These are phyloP conservation scores for Tenthredo notha DNA, from an alignment of 2,888 invertebrate species.

Conservation along the genomic window DNA sequence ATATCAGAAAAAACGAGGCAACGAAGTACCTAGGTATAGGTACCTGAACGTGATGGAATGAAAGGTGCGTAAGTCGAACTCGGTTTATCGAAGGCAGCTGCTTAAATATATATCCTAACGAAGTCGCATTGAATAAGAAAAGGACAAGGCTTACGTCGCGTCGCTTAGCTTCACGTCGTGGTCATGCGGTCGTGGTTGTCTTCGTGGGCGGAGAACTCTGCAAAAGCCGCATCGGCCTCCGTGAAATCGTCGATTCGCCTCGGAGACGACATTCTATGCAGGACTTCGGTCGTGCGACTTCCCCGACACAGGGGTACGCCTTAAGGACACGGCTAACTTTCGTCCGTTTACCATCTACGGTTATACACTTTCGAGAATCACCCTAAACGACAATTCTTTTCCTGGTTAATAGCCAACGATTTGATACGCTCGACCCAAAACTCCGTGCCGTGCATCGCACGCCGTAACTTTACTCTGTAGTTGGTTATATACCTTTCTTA, in stretches of 20 bases:
- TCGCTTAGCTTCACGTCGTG: not conserved
- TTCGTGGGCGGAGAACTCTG: slow-evolving; percentile 76
- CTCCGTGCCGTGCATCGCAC: slow-evolving; percentile 56
- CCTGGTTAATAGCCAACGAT: slow-evolving; percentile 60
- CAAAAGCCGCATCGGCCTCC: slow-evolving; percentile 77
- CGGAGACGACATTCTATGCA: slow-evolving; percentile 73
- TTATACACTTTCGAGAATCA: slow-evolving; percentile 40
- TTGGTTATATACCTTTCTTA: not conserved
- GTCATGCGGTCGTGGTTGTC: slow-evolving; percentile 52
- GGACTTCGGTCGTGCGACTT: slow-evolving; percentile 70
- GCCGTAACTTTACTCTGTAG: slow-evolving; percentile 23
- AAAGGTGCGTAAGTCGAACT: slow-evolving; percentile 1
- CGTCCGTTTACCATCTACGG: slow-evolving; percentile 59
- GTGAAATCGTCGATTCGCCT: slow-evolving; percentile 77
- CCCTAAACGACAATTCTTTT: slow-evolving; percentile 50
- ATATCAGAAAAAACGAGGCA: not conserved
- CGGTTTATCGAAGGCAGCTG: slow-evolving; percentile 61
- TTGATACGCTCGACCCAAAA: slow-evolving; percentile 69
- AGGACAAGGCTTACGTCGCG: slow-evolving; percentile 61
- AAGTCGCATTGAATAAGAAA: slow-evolving; percentile 75
- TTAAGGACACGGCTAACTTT: slow-evolving; percentile 68
- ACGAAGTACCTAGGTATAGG: not conserved
- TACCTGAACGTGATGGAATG: not conserved
- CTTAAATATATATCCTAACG: slow-evolving; percentile 68
- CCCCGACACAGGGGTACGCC: slow-evolving; percentile 64